phyloP scores from a whole-genome alignment of 2,113 vertebrate species.

The Tachysurus fulvidraco region DNA sequence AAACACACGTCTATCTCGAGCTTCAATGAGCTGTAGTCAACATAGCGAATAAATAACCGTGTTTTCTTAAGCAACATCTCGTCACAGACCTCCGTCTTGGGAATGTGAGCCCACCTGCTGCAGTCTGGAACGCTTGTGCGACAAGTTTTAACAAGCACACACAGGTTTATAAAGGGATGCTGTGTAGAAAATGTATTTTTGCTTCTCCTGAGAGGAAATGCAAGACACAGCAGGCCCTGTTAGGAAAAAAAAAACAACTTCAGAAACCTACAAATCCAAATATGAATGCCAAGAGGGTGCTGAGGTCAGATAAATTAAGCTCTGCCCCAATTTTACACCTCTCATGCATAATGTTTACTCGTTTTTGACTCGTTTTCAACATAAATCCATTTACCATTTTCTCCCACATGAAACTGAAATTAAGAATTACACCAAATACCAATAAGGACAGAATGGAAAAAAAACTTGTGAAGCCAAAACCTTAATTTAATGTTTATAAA shows the following conservation, averaged over 20 bases:
- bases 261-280: slow-evolving; percentile 65
- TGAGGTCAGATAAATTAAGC: slow-evolving; percentile 65
- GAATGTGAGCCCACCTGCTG: slow-evolving; percentile 24
- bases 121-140: slow-evolving; percentile 11
- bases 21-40: slow-evolving; percentile 11
- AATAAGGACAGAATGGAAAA: not conserved
- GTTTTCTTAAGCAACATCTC: not conserved
- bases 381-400: not conserved
- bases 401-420: not conserved
- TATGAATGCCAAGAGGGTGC: slow-evolving; percentile 54
- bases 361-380: not conserved
- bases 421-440: not conserved
- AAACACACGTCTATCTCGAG: slow-evolving; percentile 12
- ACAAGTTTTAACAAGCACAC: slow-evolving; percentile 72
- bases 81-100: slow-evolving; percentile 11
- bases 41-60: slow-evolving; percentile 17
- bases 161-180: slow-evolving; percentile 73
- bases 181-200: slow-evolving; percentile 73
- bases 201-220: slow-evolving; percentile 72
- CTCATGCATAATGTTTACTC: slow-evolving; percentile 5
- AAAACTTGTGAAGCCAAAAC: not conserved
- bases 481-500: not conserved
- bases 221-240: slow-evolving; percentile 73
- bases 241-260: slow-evolving; percentile 57
- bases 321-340: slow-evolving; percentile 65